Conservation (phyloP, 2,113 vertebrate species). For the Naja naja region DNA sequence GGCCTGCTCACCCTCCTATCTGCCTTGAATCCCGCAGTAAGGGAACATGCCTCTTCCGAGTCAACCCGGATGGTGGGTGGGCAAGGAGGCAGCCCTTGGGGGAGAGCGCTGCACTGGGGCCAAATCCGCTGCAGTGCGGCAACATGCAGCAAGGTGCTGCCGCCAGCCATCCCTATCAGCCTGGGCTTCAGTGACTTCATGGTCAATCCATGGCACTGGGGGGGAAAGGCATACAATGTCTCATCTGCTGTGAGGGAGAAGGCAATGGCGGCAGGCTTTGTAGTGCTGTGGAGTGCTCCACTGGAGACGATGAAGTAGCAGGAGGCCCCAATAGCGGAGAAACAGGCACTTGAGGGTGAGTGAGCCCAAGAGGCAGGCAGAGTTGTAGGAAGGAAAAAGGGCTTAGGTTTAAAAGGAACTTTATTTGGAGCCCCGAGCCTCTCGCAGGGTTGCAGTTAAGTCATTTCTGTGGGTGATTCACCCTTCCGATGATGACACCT, state of each 20-base stretch:
- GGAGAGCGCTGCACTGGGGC: no score
- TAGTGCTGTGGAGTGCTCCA: neutral
- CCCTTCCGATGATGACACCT: conserved; percentile 65
- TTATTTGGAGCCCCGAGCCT: neutral
- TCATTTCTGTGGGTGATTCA: conserved; percentile 59
- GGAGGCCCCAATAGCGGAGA: conserved; percentile 41
- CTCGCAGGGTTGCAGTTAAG: conserved; percentile 69
- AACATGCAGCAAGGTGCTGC: conserved; percentile 9
- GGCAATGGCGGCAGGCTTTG: neutral
- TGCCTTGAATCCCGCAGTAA: no score
- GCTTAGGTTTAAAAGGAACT: neutral
- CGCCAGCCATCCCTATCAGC: conserved; percentile 81
- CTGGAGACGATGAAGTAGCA: conserved; percentile 58
- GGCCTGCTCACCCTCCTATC: no score
- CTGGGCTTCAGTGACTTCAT: conserved; percentile 97
- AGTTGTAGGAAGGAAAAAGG: neutral
- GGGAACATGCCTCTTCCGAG: no score
- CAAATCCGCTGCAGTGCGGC: no score
- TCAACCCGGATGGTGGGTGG: no score
- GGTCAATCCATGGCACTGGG: conserved; percentile 98
- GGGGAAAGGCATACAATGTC: conserved; percentile 95
- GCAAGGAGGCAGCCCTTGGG: no score
- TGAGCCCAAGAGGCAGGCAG: neutral
- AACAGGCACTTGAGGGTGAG: conserved; percentile 67
- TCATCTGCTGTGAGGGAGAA: conserved; percentile 14